These are phyloP conservation scores for Forbesichthys agassizii DNA, from an alignment of 2,113 vertebrate genomes.

Conservation along the genomic window DNA sequence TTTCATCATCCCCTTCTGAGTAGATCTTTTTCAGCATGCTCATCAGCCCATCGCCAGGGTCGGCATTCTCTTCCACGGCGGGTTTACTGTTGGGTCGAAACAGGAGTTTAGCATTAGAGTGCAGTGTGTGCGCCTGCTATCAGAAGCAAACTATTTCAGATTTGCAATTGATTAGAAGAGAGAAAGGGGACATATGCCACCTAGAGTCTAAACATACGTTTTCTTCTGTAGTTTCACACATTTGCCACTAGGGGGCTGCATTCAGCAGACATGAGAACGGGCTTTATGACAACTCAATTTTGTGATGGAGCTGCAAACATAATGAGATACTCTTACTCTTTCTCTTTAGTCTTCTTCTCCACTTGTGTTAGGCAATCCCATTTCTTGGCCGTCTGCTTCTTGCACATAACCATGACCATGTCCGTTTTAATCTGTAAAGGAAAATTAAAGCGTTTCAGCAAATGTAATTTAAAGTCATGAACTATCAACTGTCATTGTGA, in stretches of 20 bases:
- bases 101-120: not conserved
- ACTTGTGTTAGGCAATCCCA: constrained; percentile 95
- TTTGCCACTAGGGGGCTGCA: no score
- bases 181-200: no score
- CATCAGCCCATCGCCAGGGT: constrained; percentile 94
- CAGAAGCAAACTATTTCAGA: no score
- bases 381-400: constrained; percentile 85
- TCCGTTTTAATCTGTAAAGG: constrained; percentile 89
- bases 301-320: not conserved
- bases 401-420: constrained; percentile 90
- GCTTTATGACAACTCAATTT: not conserved
- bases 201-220: no score
- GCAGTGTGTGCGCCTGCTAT: not conserved
- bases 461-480: no score
- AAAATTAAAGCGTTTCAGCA: constrained; percentile 10
- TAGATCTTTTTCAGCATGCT: constrained; percentile 96
- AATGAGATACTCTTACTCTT: constrained; percentile 83
- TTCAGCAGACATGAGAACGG: no score
- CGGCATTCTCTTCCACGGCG: constrained; percentile 76
- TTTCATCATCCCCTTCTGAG: constrained; percentile 93
- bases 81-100: constrained; percentile 80
- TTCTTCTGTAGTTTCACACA: no score
- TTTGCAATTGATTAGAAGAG: not conserved
- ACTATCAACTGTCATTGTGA: no score
- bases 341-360: constrained; percentile 93